Evolutionary conservation across 1,140 invertebrate species (phyloP), one percentile per base, ranked within the genome.

Genomic region (Calycopis cecrops): DNA sequence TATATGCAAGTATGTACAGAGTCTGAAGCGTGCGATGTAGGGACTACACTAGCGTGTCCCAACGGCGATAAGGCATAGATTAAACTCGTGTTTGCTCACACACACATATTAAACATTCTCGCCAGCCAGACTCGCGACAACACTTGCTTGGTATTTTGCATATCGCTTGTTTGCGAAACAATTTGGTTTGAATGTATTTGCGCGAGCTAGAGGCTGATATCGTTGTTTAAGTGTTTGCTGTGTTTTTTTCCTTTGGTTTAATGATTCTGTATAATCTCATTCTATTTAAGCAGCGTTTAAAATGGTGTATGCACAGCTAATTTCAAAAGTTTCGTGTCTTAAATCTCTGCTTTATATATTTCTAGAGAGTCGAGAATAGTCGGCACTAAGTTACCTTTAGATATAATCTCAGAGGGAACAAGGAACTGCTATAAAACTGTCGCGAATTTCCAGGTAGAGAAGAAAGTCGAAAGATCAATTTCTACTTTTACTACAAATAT

Each of bases 71-170:
- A 79, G 72, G 71, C 69, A 67, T 69, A 83, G 79, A 83, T 83
- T 83, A 83, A 78, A 80, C 74, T 73, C 67, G 62, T 79, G 77
- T 78, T 80, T 78, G 67, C 74, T 67, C 69, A 71, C 79, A 74
- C 71, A 75, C 76, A 76, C 71, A 76, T 80, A 76, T 80, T 79
- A 73, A 78, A 79, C 77, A 79, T 79, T 79, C 76, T 60, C 71
- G 63, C 65, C 73, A 63, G 66, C 69, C 66, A 69, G 70, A 68
- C 66, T 65, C 71, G 72, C 69, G 71, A 76, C 72, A 81, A 76
- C 67, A 67, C 64, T 68, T 67, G 68, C 70, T 56, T 59, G 67
- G 62, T 72, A 79, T 65, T 81, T 81, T 81, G 74, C 74, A 77
- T 81, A 76, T 65, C 63, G 63, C 71, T 75, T 83, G 75, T 77